These are phyloP conservation scores for Amblyopsis rosae DNA, from an alignment of 2,113 vertebrate genomes.

Conservation along the genomic window DNA sequence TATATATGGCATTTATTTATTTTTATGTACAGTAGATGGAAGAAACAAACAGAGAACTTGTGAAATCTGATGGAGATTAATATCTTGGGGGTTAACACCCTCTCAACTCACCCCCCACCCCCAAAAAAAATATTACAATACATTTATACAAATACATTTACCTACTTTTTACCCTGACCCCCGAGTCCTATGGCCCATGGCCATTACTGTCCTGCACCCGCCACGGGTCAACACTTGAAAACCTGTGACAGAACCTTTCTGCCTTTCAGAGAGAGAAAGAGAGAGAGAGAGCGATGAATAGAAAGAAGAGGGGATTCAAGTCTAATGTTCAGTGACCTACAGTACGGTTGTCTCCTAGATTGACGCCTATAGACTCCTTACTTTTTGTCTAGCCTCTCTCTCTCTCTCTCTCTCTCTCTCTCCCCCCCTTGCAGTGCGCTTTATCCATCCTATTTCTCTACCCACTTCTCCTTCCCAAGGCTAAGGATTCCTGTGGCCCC, in stretches of 20 bases:
- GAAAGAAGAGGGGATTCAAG: not conserved
- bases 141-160: conserved; percentile 64
- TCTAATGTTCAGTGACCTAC: conserved; percentile 23
- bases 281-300: not conserved
- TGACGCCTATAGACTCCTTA: conserved; percentile 38
- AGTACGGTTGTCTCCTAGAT: conserved; percentile 40
- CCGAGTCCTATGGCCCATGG: conserved; percentile 56
- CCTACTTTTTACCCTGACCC: conserved; percentile 57
- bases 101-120: conserved; percentile 36
- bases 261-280: conserved; percentile 25
- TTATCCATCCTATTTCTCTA: conserved; percentile 12
- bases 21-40: conserved; percentile 51
- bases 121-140: conserved; percentile 47
- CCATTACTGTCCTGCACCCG: conserved; percentile 62
- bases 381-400: conserved; percentile 38
- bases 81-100: conserved; percentile 63
- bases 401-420: conserved; percentile 16
- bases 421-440: not conserved
- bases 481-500: conserved; percentile 67
- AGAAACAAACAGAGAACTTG: conserved; percentile 34
- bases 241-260: conserved; percentile 44
- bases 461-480: conserved; percentile 63
- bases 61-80: conserved; percentile 54
- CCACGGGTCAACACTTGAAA: conserved; percentile 52
- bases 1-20: not conserved